A percentile compares a stretch with the other conserved stretches of the same genome.
Conservation (phyloP, 30 jellyfish, hydroid and myxozoan genomes). For the Aurelia aurita region DNA sequence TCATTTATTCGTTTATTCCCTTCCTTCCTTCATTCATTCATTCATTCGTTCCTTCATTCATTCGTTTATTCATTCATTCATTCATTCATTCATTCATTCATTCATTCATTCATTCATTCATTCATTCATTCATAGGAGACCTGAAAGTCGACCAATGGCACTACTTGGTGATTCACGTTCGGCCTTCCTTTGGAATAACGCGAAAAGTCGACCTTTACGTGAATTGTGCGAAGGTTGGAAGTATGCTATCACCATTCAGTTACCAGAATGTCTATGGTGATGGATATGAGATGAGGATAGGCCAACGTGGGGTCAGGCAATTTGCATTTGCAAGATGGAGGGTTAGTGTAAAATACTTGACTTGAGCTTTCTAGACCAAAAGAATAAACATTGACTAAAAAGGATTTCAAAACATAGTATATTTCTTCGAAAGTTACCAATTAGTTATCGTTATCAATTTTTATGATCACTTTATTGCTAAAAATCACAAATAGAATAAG, state of each 20-base stretch:
- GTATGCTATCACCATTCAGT: slow-evolving; percentile 51
- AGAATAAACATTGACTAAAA: too few species aligned
- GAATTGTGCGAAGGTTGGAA: slow-evolving; percentile 74
- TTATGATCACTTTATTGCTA: too few species aligned
- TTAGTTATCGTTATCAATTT: too few species aligned
- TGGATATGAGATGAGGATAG: slow-evolving; percentile 63
- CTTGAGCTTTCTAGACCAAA: neutral
- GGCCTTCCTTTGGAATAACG: slow-evolving; percentile 52
- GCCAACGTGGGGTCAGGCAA: slow-evolving; percentile 70
- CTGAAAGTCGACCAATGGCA: slow-evolving; percentile 79
- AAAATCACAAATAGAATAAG: too few species aligned
- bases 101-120: neutral
- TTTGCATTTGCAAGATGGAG: slow-evolving; percentile 63
- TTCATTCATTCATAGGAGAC: slow-evolving; percentile 32
- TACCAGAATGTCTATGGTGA: slow-evolving; percentile 58
- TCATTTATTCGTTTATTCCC: too few species aligned
- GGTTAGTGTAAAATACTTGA: slow-evolving; percentile 15
- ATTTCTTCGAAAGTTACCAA: too few species aligned
- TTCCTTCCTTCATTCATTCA: too few species aligned
- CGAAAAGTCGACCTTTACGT: slow-evolving; percentile 71
- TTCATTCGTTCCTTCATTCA: too few species aligned
- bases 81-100: too few species aligned
- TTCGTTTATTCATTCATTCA: too few species aligned
- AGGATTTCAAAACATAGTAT: too few species aligned
- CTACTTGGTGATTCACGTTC: slow-evolving; percentile 61